phyloP scores from a whole-genome alignment of 2,113 vertebrate species.

The Cyphomyrus discorhynchus region DNA sequence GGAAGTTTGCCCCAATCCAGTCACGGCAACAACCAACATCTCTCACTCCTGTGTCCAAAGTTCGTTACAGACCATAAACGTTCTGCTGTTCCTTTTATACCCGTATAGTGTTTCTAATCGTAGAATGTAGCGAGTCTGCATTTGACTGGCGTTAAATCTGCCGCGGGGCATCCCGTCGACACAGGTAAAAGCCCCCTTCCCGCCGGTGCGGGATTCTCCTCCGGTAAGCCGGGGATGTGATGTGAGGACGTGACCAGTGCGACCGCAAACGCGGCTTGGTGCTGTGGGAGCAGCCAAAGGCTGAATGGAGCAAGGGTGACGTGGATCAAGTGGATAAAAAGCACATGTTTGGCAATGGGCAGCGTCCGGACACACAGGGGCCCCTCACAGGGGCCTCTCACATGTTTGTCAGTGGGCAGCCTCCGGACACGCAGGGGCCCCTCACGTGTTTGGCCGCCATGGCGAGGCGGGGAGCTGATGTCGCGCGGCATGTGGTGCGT shows the following conservation, averaged over 20 bases:
- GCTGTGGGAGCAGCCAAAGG: not conserved
- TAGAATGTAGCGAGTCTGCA: not conserved
- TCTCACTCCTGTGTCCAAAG: not conserved
- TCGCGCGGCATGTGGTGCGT: not conserved
- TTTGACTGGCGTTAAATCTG: not conserved
- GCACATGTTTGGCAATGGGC: not conserved
- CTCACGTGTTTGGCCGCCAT: not conserved
- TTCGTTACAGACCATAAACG: not conserved
- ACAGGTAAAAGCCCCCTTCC: not conserved
- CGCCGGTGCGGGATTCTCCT: not conserved
- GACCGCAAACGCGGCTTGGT: not conserved
- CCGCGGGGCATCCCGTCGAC: no score
- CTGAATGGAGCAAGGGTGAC: not conserved
- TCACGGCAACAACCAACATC: not conserved
- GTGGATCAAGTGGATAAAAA: not conserved
- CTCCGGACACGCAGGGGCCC: no score
- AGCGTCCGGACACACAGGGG: no score
- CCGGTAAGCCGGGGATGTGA: not conserved
- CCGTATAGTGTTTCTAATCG: not conserved
- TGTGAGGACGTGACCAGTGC: not conserved
- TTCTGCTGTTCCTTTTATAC: not conserved
- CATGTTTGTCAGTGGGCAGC: not conserved
- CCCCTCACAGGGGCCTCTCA: no score
- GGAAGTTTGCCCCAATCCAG: not conserved
- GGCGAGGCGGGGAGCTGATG: not conserved